Conservation (phyloP, 2,113 vertebrate genomes). For the Sinocyclocheilus grahami region DNA sequence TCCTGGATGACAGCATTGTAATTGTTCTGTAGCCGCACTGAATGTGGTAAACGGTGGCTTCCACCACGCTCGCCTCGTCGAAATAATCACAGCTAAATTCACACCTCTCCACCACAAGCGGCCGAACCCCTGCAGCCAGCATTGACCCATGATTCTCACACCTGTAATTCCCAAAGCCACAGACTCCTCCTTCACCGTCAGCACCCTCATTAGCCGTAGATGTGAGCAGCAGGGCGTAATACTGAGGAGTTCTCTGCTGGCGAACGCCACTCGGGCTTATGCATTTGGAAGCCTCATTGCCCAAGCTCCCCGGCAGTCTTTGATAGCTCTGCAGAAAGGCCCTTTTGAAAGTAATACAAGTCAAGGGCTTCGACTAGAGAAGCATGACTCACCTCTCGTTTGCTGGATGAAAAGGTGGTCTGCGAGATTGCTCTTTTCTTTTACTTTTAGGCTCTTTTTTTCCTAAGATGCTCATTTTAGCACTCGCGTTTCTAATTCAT, state of each 20-base stretch:
- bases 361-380: constrained; percentile 57
- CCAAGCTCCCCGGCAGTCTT: constrained; percentile 48
- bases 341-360: constrained; percentile 58
- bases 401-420: constrained; percentile 54
- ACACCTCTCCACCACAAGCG: constrained; percentile 22
- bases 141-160: constrained; percentile 43
- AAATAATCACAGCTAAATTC: constrained; percentile 44
- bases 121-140: constrained; percentile 35
- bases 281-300: constrained; percentile 49
- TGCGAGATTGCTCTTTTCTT: constrained; percentile 50
- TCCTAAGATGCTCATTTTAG: constrained; percentile 39
- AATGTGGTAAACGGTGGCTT: constrained; percentile 15
- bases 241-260: constrained; percentile 45
- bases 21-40: constrained; percentile 6
- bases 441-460: constrained; percentile 28
- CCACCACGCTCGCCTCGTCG: background rate
- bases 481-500: constrained; percentile 43
- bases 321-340: constrained; percentile 53
- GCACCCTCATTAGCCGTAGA: constrained; percentile 50
- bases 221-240: constrained; percentile 43
- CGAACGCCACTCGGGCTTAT: constrained; percentile 45
- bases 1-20: background rate
- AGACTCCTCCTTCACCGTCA: constrained; percentile 33
- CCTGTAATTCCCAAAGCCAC: constrained; percentile 39
- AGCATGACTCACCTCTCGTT: constrained; percentile 61